phyloP scores from a whole-genome alignment of 2,888 invertebrate species.

The Lasiommata megera region DNA sequence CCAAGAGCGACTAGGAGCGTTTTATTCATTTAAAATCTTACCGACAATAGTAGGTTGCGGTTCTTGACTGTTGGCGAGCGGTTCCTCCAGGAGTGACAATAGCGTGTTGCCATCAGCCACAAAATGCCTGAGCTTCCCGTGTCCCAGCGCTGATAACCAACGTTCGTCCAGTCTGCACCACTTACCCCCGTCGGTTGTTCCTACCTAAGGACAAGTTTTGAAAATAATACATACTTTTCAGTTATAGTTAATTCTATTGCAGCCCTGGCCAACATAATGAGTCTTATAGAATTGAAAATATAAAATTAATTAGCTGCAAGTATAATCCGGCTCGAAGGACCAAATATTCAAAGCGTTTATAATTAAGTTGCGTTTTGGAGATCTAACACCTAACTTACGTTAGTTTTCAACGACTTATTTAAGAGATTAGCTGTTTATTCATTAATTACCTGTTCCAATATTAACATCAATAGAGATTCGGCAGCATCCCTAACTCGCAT shows the following conservation, averaged over 20 bases:
- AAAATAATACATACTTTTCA: too few species aligned
- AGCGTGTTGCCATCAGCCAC: constrained; percentile 95
- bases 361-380: too few species aligned
- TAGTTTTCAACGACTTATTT: too few species aligned
- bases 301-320: too few species aligned
- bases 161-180: constrained; percentile 95
- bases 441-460: constrained; percentile 89
- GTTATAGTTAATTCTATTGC: not conserved
- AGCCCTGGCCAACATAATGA: too few species aligned
- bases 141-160: constrained; percentile 85
- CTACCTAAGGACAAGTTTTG: not conserved
- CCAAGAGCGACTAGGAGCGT: too few species aligned
- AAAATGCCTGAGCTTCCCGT: constrained; percentile 84
- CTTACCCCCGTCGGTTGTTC: constrained; percentile 70
- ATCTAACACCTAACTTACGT: too few species aligned
- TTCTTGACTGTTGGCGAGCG: constrained; percentile 95
- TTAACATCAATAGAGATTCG: constrained; percentile 94
- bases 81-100: constrained; percentile 94
- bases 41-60: constrained; percentile 94
- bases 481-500: constrained; percentile 99
- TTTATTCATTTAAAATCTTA: constrained; percentile 41
- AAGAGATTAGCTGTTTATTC: too few species aligned
- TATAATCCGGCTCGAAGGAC: too few species aligned
- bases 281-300: too few species aligned
- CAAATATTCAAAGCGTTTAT: too few species aligned